Conservation (phyloP, 2,888 invertebrate species). For the Choreutis nemorana region DNA sequence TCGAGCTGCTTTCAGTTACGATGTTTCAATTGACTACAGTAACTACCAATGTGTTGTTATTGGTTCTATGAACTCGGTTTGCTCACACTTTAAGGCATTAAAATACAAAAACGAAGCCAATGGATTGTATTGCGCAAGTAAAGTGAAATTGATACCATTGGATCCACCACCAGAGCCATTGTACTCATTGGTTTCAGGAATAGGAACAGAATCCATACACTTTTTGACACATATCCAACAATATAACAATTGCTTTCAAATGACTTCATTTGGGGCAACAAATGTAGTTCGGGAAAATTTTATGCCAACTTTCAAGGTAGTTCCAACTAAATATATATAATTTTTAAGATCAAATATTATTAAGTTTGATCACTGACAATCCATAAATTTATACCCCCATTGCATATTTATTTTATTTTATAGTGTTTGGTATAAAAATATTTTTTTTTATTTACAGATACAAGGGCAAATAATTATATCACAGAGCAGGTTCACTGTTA, state of each 20-base stretch:
- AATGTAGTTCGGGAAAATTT: slow-evolving; percentile 14
- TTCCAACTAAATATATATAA: slow-evolving; percentile 10
- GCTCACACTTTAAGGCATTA: slow-evolving; percentile 18
- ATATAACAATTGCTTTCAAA: slow-evolving; percentile 22
- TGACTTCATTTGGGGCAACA: slow-evolving; percentile 22
- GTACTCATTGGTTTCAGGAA: slow-evolving; percentile 18
- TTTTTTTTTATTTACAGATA: slow-evolving; percentile 6
- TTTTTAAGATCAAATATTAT: slow-evolving; percentile 11
- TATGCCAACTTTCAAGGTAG: slow-evolving; percentile 20
- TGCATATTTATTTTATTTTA: background rate
- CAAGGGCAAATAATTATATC: slow-evolving; percentile 10
- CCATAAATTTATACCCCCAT: slow-evolving; percentile 8
- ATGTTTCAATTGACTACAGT: slow-evolving; percentile 12
- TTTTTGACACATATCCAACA: slow-evolving; percentile 19
- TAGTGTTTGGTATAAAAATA: too few species aligned
- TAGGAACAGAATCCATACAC: slow-evolving; percentile 16
- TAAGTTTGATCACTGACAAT: slow-evolving; percentile 11
- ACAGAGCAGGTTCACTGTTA: slow-evolving; percentile 6
- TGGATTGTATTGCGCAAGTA: slow-evolving; percentile 19
- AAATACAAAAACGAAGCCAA: slow-evolving; percentile 19
- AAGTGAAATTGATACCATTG: slow-evolving; percentile 20
- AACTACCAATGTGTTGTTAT: slow-evolving; percentile 12
- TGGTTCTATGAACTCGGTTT: slow-evolving; percentile 14
- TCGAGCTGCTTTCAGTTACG: slow-evolving; percentile 11
- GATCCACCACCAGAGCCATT: slow-evolving; percentile 18